phyloP scores from a whole-genome alignment of 2,113 vertebrate species.

The Cyrtonyx montezumae region DNA sequence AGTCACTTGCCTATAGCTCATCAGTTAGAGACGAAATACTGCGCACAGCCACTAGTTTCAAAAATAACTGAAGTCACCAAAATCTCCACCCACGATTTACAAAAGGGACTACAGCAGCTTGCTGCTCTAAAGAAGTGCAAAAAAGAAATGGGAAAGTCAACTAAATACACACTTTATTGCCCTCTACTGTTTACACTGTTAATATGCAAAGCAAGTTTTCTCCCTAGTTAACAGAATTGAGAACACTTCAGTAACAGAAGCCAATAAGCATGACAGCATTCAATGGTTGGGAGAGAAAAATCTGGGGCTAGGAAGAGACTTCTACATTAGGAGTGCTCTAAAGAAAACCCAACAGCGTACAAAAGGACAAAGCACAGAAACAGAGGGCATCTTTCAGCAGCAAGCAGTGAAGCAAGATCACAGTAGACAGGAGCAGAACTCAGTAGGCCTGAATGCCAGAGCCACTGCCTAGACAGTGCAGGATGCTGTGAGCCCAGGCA shows the following conservation, averaged over 20 bases:
- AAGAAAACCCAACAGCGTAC: neutral
- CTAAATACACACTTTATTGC: neutral
- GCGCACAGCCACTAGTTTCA: neutral
- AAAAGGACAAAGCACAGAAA: rapidly evolving
- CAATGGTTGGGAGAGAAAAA: neutral
- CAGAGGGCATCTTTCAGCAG: neutral
- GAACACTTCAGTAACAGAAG: neutral
- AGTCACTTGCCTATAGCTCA: neutral
- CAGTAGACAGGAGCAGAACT: neutral
- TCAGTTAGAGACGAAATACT: neutral
- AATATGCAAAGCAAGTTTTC: neutral
- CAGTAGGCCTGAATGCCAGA: neutral
- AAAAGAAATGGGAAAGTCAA: neutral
- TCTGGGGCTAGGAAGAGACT: neutral
- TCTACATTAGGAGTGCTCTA: neutral
- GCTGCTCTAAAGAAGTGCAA: rapidly evolving
- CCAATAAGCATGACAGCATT: neutral
- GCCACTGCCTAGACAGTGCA: rapidly evolving
- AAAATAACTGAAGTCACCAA: neutral
- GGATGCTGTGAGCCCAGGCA: neutral
- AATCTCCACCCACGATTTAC: neutral
- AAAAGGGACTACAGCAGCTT: neutral
- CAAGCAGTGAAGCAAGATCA: neutral
- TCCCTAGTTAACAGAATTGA: rapidly evolving
- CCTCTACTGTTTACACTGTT: constrained; percentile 4